Base-by-base conservation (phyloP, 2,113 vertebrate species). In the Rhagologus leucostigma region DNA sequence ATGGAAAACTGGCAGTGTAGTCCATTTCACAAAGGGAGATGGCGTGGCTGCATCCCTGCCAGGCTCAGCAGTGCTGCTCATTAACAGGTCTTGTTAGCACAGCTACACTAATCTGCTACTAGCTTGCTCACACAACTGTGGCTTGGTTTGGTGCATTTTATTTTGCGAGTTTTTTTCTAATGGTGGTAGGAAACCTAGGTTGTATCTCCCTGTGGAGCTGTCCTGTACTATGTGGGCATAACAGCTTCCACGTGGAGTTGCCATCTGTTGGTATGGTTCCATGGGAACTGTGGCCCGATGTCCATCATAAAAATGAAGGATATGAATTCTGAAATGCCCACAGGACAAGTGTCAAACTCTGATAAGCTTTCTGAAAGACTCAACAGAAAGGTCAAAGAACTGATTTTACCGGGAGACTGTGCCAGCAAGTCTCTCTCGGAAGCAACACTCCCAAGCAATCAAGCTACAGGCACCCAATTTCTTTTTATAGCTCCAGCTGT, bases 151-250 rank as follows among this genome's bases (percentile, higher is more conserved):
- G 12, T 44, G 46, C 3, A 4, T 6, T 65, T 80, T 35, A 20
- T 7, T 73, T 71, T 1, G 1, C 0, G 1, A 0, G 0, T 27
- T 33, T 71, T 68, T 50, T 55, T 14, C 10, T 60, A 8, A 33
- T 19, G 21, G 8, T 53, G 23, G 9, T 42, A 13, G 10, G 17
- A 10, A 63, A 37, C 5, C 7, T 46, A 59, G 35, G 16, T 5
- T 82, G 18, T 44, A 42, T 23, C 65, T 78, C 18, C 23, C 10
- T 4, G 11, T 24, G 53, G 16, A 42, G 23, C 24, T 89, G 35
- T 16, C 26, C 49, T 23, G 10, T 39, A 19, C 18, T 44, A 8
- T 14, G 10, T 15, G 5, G 53, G 6, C 16, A 26, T 10, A 80
- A 70, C 32, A 76, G 44, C 11, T 82, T 75, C 52, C 32, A 71